phyloP scores from a whole-genome alignment of 2,888 invertebrate genomes.

The Drosophila planitibia region DNA sequence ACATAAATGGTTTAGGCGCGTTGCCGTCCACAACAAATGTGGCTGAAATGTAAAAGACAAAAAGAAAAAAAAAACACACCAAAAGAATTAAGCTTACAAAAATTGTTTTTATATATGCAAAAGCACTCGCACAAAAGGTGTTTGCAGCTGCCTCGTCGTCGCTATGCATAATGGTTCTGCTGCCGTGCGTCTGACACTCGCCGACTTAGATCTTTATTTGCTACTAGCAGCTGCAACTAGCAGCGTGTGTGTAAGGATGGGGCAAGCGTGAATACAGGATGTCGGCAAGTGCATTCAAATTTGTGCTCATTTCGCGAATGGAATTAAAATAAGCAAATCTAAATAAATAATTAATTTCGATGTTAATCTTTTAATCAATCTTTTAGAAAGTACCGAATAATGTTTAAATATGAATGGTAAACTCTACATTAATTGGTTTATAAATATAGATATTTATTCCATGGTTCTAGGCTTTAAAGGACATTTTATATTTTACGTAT shows the following conservation, averaged over 20 bases:
- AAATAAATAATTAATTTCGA: not conserved
- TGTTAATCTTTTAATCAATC: not conserved
- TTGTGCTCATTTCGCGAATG: conserved; percentile 3
- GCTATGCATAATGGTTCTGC: conserved; percentile 22
- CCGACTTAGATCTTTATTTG: conserved; percentile 72
- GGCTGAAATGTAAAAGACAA: conserved; percentile 48
- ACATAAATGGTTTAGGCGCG: conserved; percentile 62
- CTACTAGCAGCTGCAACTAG: conserved; percentile 33
- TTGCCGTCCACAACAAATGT: conserved; percentile 55
- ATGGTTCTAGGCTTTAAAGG: not conserved
- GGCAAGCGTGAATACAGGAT: not conserved
- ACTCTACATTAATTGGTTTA: not conserved
- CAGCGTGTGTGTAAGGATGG: not conserved
- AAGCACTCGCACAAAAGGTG: conserved; percentile 29
- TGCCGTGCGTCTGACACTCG: conserved; percentile 61
- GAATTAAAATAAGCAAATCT: not conserved
- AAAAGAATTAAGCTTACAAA: conserved; percentile 54
- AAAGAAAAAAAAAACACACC: conserved; percentile 17
- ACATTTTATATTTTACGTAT: not conserved
- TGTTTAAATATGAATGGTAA: not conserved
- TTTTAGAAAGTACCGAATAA: not conserved
- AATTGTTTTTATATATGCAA: conserved; percentile 42
- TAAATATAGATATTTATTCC: not conserved
- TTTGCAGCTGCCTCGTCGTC: conserved; percentile 22
- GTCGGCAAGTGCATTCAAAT: conserved; percentile 7